These are phyloP conservation scores for Teleiodes luculella DNA, from an alignment of 2,888 invertebrate species.

Conservation along the genomic window DNA sequence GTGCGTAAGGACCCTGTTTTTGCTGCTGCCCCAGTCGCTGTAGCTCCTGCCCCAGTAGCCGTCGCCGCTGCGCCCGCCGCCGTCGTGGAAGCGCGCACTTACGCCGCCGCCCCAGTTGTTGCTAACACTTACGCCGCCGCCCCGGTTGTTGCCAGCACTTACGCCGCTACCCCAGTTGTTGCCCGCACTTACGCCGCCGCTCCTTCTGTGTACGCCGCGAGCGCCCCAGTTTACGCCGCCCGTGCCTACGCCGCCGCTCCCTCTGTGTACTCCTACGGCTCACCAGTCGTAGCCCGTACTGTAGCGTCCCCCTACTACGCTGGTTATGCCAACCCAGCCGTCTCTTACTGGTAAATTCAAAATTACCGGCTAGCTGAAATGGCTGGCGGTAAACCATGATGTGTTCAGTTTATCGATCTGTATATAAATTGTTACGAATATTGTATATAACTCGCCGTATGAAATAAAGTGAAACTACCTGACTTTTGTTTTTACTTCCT, in stretches of 20 bases:
- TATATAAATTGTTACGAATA: conserved; percentile 40
- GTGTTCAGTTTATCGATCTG: conserved; percentile 43
- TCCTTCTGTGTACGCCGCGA: conserved; percentile 23
- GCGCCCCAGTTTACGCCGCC: conserved; percentile 23
- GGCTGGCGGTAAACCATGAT: conserved; percentile 37
- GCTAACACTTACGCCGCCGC: conserved; percentile 24
- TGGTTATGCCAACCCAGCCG: conserved; percentile 54
- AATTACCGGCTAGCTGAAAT: conserved; percentile 14
- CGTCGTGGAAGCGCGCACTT: conserved; percentile 30
- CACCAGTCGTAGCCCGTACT: conserved; percentile 21
- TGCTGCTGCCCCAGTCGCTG: conserved; percentile 35
- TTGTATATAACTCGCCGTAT: conserved; percentile 40
- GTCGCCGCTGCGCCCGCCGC: conserved; percentile 27
- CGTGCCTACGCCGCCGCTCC: conserved; percentile 26
- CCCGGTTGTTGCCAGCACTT: conserved; percentile 23
- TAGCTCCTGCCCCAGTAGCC: conserved; percentile 20
- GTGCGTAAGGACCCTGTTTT: conserved; percentile 74
- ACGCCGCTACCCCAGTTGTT: conserved; percentile 19
- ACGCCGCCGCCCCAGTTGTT: conserved; percentile 30
- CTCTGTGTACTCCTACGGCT: conserved; percentile 26
- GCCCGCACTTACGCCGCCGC: conserved; percentile 23
- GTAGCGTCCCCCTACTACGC: conserved; percentile 35
- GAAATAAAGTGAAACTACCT: conserved; percentile 25
- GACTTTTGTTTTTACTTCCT: not conserved
- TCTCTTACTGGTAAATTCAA: conserved; percentile 53